Percentiles rank a stretch among this genome's conserved stretches.
phyloP scores from a whole-genome alignment of 1,140 invertebrate species.

The Vanessa atalanta region DNA sequence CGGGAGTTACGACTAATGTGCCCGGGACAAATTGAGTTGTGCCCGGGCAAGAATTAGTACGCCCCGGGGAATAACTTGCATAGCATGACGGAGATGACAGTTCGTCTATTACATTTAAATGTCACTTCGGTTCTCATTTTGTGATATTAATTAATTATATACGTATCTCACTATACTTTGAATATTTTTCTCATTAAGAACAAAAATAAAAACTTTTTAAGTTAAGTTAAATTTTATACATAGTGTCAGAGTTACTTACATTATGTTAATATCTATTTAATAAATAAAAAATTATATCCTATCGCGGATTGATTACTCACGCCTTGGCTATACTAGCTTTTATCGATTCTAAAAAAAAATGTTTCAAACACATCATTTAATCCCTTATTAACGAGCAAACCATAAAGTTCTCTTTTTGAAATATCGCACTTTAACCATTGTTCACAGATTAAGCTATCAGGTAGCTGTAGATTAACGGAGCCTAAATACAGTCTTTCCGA shows the following conservation, averaged over 20 bases:
- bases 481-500: conserved; percentile 38
- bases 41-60: conserved; percentile 67
- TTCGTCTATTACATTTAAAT: conserved; percentile 39
- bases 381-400: conserved; percentile 26
- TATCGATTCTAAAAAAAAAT: background rate
- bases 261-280: no score
- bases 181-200: no score
- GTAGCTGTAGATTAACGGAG: conserved; percentile 46
- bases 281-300: background rate
- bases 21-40: conserved; percentile 76
- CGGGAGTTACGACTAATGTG: conserved; percentile 74
- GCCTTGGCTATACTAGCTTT: background rate
- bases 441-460: conserved; percentile 55
- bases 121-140: background rate
- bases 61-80: conserved; percentile 55
- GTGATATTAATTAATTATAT: background rate
- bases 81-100: conserved; percentile 45
- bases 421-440: conserved; percentile 35
- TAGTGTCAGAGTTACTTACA: no score
- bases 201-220: no score
- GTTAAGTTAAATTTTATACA: no score
- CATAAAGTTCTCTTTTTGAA: conserved; percentile 6
- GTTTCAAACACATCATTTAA: conserved; percentile 1
- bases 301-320: background rate
- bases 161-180: no score